A percentile compares a stretch with the other conserved stretches of the same genome.
Evolutionary conservation across 2,888 invertebrate genomes (phyloP).

Genomic region (Chromoteleia sp.): DNA sequence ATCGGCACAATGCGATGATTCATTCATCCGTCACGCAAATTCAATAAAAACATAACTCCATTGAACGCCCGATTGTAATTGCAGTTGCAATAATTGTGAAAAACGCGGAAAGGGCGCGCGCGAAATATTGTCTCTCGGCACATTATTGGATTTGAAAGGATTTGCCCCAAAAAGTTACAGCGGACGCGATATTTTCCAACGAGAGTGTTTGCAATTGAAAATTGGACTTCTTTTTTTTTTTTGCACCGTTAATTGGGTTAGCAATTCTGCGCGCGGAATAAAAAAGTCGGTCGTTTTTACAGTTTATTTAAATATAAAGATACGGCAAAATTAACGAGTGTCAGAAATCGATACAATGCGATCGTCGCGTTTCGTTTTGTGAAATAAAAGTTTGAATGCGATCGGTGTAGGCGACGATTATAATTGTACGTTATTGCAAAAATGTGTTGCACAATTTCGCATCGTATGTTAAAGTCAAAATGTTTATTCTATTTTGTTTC

Average conservation of each 20-base stretch:
- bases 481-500: too few relatives aligned
- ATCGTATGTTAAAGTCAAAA: too few relatives aligned
- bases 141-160: slow-evolving; percentile 57
- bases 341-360: too few relatives aligned
- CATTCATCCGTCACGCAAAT: slow-evolving; percentile 51
- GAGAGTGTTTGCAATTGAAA: slow-evolving; percentile 37
- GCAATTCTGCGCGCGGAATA: not conserved
- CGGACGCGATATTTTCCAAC: not conserved
- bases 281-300: not conserved
- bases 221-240: slow-evolving; percentile 22
- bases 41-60: slow-evolving; percentile 54
- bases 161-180: slow-evolving; percentile 16
- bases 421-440: too few relatives aligned
- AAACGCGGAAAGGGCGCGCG: slow-evolving; percentile 8
- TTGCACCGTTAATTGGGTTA: slow-evolving; percentile 5
- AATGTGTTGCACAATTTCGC: too few relatives aligned
- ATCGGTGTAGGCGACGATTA: too few relatives aligned
- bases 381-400: too few relatives aligned
- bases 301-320: not conserved
- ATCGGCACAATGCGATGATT: slow-evolving; percentile 47
- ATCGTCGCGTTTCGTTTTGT: too few relatives aligned
- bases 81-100: slow-evolving; percentile 46
- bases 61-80: slow-evolving; percentile 49
- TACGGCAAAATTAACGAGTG: too few relatives aligned
- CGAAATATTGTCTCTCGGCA: slow-evolving; percentile 44